These are phyloP conservation scores for Thumatha senex DNA, from an alignment of 2,888 invertebrate species.

Conservation along the genomic window DNA sequence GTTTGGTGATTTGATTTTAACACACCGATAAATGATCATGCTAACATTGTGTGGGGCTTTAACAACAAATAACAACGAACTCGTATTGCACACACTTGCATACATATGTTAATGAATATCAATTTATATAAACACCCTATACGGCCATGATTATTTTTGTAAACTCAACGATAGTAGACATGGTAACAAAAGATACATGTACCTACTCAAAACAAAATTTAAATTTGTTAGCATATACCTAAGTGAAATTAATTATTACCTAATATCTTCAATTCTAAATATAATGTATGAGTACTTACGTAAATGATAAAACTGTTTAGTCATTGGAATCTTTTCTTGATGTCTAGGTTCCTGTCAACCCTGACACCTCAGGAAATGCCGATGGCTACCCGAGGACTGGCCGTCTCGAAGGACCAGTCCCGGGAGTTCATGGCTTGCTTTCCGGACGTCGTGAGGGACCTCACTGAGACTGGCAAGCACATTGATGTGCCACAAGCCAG, in stretches of 20 bases:
- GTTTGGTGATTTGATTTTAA: conserved; percentile 15
- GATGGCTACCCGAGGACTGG: conserved; percentile 84
- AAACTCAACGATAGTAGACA: not conserved
- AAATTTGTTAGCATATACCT: not conserved
- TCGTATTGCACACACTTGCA: conserved; percentile 6
- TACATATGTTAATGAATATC: not conserved
- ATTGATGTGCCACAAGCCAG: conserved; percentile 91
- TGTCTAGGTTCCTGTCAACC: conserved; percentile 83
- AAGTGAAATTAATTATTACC: not conserved
- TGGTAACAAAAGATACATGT: conserved; percentile 3
- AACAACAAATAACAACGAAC: conserved; percentile 2
- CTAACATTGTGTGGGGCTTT: conserved; percentile 15
- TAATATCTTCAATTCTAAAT: too few relatives aligned
- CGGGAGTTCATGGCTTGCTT: conserved; percentile 94
- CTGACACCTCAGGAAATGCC: conserved; percentile 85
- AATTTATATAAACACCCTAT: not conserved
- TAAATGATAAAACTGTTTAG: conserved; percentile 2
- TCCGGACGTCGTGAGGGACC: conserved; percentile 93
- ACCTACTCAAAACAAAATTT: not conserved
- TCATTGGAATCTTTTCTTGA: conserved; percentile 43
- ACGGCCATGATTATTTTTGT: conserved; percentile 1
- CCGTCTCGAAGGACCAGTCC: conserved; percentile 91
- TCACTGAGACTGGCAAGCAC: conserved; percentile 90
- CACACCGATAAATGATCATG: conserved; percentile 25
- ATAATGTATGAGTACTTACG: too few relatives aligned